Conservation (phyloP, 1,140 invertebrate species). For the Tribolium madens region DNA sequence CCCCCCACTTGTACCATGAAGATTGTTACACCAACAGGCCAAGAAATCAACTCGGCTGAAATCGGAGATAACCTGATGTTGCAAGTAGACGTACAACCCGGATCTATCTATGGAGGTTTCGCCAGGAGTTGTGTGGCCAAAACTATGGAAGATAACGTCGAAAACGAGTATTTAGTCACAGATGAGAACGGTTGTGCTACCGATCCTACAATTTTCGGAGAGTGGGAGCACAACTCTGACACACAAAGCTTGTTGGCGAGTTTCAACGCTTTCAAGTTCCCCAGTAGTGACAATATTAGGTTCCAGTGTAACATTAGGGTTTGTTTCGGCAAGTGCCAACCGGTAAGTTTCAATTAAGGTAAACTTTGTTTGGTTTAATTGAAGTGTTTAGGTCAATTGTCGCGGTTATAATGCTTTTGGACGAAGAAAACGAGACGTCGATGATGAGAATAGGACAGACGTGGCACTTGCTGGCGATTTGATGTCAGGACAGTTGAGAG, state of each 20-base stretch:
- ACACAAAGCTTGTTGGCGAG: constrained; percentile 85
- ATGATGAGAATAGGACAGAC: constrained; percentile 70
- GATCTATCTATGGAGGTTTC: constrained; percentile 94
- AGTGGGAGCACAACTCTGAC: constrained; percentile 90
- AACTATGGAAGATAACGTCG: constrained; percentile 88
- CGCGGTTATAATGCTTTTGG: constrained; percentile 91
- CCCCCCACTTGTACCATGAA: constrained; percentile 93
- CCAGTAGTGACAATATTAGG: constrained; percentile 91
- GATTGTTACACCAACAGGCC: constrained; percentile 88
- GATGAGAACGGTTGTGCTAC: constrained; percentile 95
- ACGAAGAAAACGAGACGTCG: constrained; percentile 78
- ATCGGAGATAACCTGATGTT: constrained; percentile 92
- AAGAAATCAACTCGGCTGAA: constrained; percentile 90
- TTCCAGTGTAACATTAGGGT: constrained; percentile 97
- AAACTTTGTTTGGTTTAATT: not conserved
- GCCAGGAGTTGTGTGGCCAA: constrained; percentile 93
- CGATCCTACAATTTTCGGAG: constrained; percentile 91
- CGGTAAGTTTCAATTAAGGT: constrained; percentile 72
- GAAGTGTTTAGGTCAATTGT: constrained; percentile 82
- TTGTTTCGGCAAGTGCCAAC: constrained; percentile 95
- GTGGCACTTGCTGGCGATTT: constrained; percentile 71
- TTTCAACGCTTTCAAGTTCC: constrained; percentile 97
- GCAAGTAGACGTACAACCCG: constrained; percentile 93
- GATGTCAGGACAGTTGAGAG: constrained; percentile 85
- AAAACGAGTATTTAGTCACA: constrained; percentile 93